Evolutionary conservation across 2,113 vertebrate species (phyloP), one percentile per base, ranked within the genome.

Genomic region (Hyla sarda): DNA sequence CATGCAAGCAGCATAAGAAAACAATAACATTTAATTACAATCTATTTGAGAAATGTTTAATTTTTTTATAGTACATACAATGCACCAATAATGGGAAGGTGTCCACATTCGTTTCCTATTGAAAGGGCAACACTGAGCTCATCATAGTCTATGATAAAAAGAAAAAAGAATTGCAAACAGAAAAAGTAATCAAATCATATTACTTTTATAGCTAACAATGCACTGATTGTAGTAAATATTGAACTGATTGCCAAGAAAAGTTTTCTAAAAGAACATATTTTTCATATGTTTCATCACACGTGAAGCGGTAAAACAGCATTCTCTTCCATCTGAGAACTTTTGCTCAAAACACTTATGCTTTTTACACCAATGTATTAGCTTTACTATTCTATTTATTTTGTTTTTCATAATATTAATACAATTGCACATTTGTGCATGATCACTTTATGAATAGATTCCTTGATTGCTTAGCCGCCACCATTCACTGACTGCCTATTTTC

Each of bases 401-500:
- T 60, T 71, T 85, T 50, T 13, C 13, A 52, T 50, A 34, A 9
- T 77, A 52, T 78, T 77, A 85, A 69, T 69, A 54, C 47, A 79
- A 73, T 83, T 45, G 30, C 78, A 32, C 48, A 13, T 65, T 81
- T 72, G 62, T 14, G 47, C 13, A n/a, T 37, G 23, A 79, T 86
- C n/a, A 71, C 37, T 41, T 86, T 72, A 19, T 86, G 84, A 86
- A 86, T 86, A 80, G 30, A 80, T 71, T 32, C 65, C 84, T 73
- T 86, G 84, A 86, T 86, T 86, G 67, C 76, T 25, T 47, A 28
- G 9, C 50, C 23, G 6, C 19, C n/a, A 32, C 6, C 30, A 58
- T 56, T 52, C 65, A 25, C 14, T 50, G 25, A 75, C 54, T 84
- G 72, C 83, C 76, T 76, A 76, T 84, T 84, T 84, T 76, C 54